phyloP scores from a whole-genome alignment of 2,113 vertebrate genomes.

The Corythaixoides concolor region DNA sequence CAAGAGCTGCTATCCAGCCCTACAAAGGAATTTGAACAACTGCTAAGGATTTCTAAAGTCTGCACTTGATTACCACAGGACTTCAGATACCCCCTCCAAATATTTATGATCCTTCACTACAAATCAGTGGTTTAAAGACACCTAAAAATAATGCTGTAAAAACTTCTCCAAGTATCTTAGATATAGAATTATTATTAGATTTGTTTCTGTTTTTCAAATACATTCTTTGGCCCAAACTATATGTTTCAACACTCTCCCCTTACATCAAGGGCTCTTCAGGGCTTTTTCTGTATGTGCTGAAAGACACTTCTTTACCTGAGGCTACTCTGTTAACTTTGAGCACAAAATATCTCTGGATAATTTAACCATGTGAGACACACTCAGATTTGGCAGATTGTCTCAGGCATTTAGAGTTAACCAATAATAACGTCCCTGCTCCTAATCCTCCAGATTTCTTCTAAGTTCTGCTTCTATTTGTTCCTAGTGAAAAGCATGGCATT shows the following conservation, averaged over 20 bases:
- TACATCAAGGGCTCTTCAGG: slow-evolving; percentile 43
- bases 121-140: slow-evolving; percentile 14
- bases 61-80: slow-evolving; percentile 37
- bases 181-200: slow-evolving; percentile 16
- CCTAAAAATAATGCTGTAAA: background rate
- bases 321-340: slow-evolving; percentile 38
- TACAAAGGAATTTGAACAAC: slow-evolving; percentile 54
- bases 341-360: slow-evolving; percentile 42
- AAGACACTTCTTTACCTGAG: slow-evolving; percentile 65
- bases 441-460: slow-evolving; percentile 60
- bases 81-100: slow-evolving; percentile 28
- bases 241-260: slow-evolving; percentile 54
- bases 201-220: slow-evolving; percentile 24
- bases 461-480: slow-evolving; percentile 55
- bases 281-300: slow-evolving; percentile 43
- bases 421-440: slow-evolving; percentile 17
- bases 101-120: slow-evolving; percentile 38
- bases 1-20: slow-evolving; percentile 35
- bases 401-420: slow-evolving; percentile 43
- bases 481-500: slow-evolving; percentile 54
- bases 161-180: background rate
- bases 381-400: slow-evolving; percentile 59
- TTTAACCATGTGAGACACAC: slow-evolving; percentile 23
- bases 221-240: background rate
- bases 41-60: slow-evolving; percentile 32